These are phyloP conservation scores for Synergus itoensis DNA, from an alignment of 2,888 invertebrate genomes.

Conservation along the genomic window DNA sequence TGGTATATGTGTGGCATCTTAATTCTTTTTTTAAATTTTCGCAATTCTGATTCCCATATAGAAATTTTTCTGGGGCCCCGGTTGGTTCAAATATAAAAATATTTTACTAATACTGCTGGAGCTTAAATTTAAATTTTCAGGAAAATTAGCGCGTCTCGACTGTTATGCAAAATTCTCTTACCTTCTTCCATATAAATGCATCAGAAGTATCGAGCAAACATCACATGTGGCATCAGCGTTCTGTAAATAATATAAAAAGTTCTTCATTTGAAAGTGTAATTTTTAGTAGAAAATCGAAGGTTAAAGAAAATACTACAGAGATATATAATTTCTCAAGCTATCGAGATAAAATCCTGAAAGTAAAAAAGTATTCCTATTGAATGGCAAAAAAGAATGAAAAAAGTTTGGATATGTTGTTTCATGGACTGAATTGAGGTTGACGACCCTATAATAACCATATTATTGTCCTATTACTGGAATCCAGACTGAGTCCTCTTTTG, in stretches of 20 bases:
- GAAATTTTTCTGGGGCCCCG: no score
- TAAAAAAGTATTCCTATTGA: not conserved
- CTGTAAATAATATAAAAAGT: not conserved
- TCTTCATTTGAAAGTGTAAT: not conserved
- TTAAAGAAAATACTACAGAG: no score
- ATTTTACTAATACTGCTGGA: not conserved
- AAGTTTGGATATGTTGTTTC: not conserved
- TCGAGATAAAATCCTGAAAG: no score
- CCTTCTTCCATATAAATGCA: not conserved
- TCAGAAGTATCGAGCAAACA: constrained; percentile 6
- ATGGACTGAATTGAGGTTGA: not conserved
- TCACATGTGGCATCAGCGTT: not conserved
- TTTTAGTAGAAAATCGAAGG: no score
- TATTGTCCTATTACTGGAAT: constrained; percentile 31
- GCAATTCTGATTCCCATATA: no score
- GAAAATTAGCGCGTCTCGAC: constrained; percentile 18
- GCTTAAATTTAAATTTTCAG: not conserved
- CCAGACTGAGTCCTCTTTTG: constrained; percentile 17
- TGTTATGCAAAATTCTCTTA: not conserved
- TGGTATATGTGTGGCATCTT: no score
- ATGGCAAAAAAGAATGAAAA: no score
- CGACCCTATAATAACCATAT: constrained; percentile 1
- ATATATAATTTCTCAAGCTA: no score
- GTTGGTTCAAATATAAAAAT: no score
- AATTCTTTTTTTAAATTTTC: no score